Percentiles rank a stretch among this genome's conserved stretches.
Conservation (phyloP, 2,888 invertebrate genomes). For the Synanthedon vespiformis region DNA sequence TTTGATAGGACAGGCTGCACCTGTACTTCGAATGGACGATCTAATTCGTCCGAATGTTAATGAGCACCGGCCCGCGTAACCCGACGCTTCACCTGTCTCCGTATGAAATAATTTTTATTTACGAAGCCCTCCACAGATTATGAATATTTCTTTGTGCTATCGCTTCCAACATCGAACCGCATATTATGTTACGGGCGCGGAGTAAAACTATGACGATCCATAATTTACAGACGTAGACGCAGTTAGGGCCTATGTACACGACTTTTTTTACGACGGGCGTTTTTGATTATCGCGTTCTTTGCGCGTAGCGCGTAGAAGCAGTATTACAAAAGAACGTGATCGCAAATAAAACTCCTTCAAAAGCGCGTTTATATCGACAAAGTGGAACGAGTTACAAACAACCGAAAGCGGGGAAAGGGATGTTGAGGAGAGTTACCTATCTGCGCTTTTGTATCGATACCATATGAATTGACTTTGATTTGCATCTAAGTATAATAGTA, state of each 20-base stretch:
- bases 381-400: too few relatives aligned
- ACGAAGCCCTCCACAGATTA: slow-evolving; percentile 57
- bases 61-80: slow-evolving; percentile 42
- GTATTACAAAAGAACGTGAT: too few relatives aligned
- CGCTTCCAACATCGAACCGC: slow-evolving; percentile 41
- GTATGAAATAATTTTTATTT: slow-evolving; percentile 62
- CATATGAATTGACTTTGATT: too few relatives aligned
- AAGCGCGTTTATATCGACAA: too few relatives aligned
- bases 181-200: slow-evolving; percentile 51
- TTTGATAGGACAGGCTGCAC: slow-evolving; percentile 48
- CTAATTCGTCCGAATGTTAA: slow-evolving; percentile 53
- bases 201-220: slow-evolving; percentile 41
- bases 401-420: too few relatives aligned
- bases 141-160: slow-evolving; percentile 55
- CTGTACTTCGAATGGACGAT: slow-evolving; percentile 36
- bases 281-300: too few relatives aligned
- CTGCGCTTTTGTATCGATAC: too few relatives aligned
- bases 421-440: too few relatives aligned
- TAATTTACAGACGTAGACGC: slow-evolving; percentile 33
- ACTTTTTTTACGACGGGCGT: too few relatives aligned
- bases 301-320: too few relatives aligned
- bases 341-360: too few relatives aligned
- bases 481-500: too few relatives aligned
- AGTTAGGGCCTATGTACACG: not conserved
- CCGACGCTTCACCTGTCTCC: slow-evolving; percentile 61